Conservation (phyloP, 2,797 vertebrate species). For the Synanceia verrucosa region DNA sequence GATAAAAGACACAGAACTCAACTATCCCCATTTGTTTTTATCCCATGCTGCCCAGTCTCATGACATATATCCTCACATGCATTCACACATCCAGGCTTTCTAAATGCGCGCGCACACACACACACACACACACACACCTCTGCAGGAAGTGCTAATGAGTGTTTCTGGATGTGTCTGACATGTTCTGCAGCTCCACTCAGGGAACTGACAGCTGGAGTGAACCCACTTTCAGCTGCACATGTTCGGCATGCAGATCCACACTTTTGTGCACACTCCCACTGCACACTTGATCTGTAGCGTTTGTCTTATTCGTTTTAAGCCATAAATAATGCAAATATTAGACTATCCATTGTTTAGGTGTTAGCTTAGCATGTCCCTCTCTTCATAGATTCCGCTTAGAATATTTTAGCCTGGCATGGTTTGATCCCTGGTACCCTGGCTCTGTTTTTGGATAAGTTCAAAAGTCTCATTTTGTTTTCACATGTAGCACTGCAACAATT, state of each 20-base stretch:
- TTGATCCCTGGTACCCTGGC: not conserved
- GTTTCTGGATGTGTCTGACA: not conserved
- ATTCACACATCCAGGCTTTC: not conserved
- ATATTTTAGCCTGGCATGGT: not conserved
- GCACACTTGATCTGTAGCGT: not conserved
- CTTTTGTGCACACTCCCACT: not conserved
- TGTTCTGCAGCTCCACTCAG: not conserved
- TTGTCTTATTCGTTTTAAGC: not conserved
- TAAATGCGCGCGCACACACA: not conserved
- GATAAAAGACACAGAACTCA: not conserved
- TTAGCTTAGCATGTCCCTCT: not conserved
- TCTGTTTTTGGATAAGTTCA: not conserved
- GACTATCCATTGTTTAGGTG: not conserved
- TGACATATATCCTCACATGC: not conserved
- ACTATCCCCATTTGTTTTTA: constrained; percentile 5
- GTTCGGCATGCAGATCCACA: not conserved
- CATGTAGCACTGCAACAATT: no score
- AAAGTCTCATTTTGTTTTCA: no score
- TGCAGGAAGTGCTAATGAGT: constrained; percentile 31
- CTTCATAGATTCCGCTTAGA: not conserved
- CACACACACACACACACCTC: not conserved
- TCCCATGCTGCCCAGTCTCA: not conserved
- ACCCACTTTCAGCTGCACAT: not conserved
- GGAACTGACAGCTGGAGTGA: constrained; percentile 1
- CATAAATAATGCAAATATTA: not conserved